A percentile compares a stretch with the other conserved stretches of the same genome.
These are phyloP conservation scores for Leptoclinus maculatus DNA, from an alignment of 2,797 vertebrate genomes.

Conservation along the genomic window DNA sequence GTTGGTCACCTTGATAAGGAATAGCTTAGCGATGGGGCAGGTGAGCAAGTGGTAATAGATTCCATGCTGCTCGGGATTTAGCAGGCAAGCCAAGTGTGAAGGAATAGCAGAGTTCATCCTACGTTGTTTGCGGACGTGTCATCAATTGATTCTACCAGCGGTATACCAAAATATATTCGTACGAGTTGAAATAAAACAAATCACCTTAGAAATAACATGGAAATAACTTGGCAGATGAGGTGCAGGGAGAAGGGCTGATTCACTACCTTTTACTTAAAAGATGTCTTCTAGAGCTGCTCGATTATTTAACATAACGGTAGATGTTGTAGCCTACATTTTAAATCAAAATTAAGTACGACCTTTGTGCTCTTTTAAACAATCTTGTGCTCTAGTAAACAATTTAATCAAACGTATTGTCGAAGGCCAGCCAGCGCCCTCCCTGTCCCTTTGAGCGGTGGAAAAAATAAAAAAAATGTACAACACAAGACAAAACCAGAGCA, in stretches of 20 bases:
- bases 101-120: slow-evolving; percentile 33
- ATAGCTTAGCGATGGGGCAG: slow-evolving; percentile 62
- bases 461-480: no score
- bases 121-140: slow-evolving; percentile 14
- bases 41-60: slow-evolving; percentile 54
- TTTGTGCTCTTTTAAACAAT: neutral
- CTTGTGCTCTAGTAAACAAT: neutral
- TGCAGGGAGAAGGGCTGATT: neutral
- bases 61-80: slow-evolving; percentile 30
- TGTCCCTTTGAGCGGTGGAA: neutral
- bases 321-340: neutral
- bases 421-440: no score
- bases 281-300: neutral
- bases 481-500: neutral
- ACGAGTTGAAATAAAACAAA: neutral
- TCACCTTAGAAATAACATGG: neutral
- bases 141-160: slow-evolving; percentile 2
- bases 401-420: neutral
- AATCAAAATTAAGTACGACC: neutral
- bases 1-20: slow-evolving; percentile 69
- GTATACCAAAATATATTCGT: neutral
- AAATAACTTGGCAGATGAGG: neutral
- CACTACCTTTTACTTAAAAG: neutral
- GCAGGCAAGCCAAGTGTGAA: slow-evolving; percentile 30
- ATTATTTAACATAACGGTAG: neutral